Conservation (phyloP, 2,797 vertebrate genomes). For the Rhinatrema bivittatum region DNA sequence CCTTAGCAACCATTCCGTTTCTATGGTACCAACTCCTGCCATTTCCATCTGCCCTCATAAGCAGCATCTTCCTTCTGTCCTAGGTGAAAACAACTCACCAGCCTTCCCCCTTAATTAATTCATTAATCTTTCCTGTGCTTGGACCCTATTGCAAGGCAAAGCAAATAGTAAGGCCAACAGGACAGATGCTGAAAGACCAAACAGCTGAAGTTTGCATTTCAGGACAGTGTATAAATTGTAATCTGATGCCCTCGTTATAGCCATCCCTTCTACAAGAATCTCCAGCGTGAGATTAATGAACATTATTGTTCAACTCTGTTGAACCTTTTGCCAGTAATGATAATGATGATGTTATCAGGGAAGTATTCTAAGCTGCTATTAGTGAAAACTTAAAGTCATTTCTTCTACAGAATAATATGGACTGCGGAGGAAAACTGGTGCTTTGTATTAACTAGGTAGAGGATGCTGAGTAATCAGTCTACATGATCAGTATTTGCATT, state of each 20-base stretch:
- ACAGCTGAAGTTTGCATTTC: conserved; percentile 17
- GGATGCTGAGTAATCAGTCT: too few species aligned
- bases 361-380: neutral
- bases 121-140: conserved; percentile 6
- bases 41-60: conserved; percentile 13
- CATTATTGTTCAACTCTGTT: conserved; percentile 29
- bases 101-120: conserved; percentile 3
- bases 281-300: conserved; percentile 31
- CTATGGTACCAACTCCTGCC: conserved; percentile 23
- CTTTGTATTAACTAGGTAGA: too few species aligned
- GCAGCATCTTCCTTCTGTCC: conserved; percentile 18
- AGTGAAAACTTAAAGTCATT: too few species aligned
- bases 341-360: conserved; percentile 17
- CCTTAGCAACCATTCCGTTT: conserved; percentile 53
- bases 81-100: conserved; percentile 16
- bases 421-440: too few species aligned
- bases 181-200: neutral
- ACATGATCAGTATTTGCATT: too few species aligned
- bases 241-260: conserved; percentile 8
- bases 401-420: too few species aligned
- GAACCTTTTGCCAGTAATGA: conserved; percentile 24
- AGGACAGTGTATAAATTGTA: conserved; percentile 9
- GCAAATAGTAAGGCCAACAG: conserved; percentile 8
- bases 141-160: neutral
- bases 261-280: conserved; percentile 17